These are phyloP conservation scores for Dufourea novaeangliae DNA, from an alignment of 1,140 invertebrate genomes.

Conservation along the genomic window DNA sequence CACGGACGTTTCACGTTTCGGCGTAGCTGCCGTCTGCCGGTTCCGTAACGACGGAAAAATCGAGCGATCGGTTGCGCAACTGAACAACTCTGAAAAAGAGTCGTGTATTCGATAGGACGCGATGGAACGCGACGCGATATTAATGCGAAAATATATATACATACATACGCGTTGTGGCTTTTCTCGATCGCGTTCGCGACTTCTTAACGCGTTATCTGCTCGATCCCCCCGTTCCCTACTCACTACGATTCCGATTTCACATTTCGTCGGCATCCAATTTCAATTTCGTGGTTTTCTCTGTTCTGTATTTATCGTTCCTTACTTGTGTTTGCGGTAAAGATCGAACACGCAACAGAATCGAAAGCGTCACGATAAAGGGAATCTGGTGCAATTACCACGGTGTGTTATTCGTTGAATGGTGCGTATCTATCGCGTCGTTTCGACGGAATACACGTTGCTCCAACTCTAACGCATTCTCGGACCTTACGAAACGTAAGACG, in stretches of 20 bases:
- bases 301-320: too few relatives aligned
- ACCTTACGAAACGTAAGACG: not conserved
- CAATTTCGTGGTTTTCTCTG: not conserved
- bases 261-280: not conserved
- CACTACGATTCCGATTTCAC: not conserved
- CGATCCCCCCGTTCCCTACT: not conserved
- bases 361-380: too few relatives aligned
- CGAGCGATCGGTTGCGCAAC: not conserved
- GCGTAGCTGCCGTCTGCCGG: too few relatives aligned
- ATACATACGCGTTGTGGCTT: not conserved
- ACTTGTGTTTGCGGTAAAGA: too few relatives aligned
- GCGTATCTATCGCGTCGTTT: too few relatives aligned
- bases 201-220: conserved; percentile 15
- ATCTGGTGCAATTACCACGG: too few relatives aligned
- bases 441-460: not conserved
- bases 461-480: not conserved
- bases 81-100: conserved; percentile 2
- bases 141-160: conserved; percentile 23
- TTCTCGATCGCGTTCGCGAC: conserved; percentile 13
- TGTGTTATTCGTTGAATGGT: too few relatives aligned
- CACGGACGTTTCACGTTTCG: not conserved
- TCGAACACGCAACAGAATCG: too few relatives aligned
- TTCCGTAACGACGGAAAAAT: not conserved
- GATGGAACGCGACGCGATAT: not conserved
- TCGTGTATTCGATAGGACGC: not conserved